phyloP scores from a whole-genome alignment of 35 echinoderm and acorn worm genomes.

The Heliocidaris erythrogramma region DNA sequence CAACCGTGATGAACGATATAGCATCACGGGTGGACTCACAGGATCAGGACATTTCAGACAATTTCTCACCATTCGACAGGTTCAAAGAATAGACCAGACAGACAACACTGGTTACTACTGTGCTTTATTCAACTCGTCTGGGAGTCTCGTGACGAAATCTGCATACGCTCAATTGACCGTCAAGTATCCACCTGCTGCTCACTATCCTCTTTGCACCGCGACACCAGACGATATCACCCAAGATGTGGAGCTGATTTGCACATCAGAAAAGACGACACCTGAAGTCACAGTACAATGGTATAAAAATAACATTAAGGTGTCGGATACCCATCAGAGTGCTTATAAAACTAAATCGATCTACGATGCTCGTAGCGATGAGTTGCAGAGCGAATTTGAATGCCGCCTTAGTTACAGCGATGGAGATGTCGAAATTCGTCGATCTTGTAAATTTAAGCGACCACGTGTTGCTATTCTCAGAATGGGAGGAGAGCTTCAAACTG shows the following conservation, averaged over 20 bases:
- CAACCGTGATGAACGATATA: not conserved
- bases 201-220: constrained; percentile 23
- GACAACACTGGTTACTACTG: not conserved
- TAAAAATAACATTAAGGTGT: not conserved
- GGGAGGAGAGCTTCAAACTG: not conserved
- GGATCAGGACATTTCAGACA: not conserved
- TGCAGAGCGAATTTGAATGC: not conserved
- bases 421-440: not conserved
- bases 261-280: constrained; percentile 10
- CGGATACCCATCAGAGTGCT: not conserved
- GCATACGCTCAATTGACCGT: not conserved
- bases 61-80: not conserved
- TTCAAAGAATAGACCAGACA: not conserved
- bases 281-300: constrained; percentile 1
- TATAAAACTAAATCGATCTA: not conserved
- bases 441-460: not conserved
- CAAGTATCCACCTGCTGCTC: not conserved
- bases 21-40: not conserved
- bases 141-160: not conserved
- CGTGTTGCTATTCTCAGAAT: not conserved
- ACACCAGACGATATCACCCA: not conserved
- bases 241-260: not conserved
- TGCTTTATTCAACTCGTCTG: not conserved
- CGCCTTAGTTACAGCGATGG: not conserved
- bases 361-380: not conserved